Conservation (phyloP, 2,797 vertebrate species). For the Sciaenops ocellatus region DNA sequence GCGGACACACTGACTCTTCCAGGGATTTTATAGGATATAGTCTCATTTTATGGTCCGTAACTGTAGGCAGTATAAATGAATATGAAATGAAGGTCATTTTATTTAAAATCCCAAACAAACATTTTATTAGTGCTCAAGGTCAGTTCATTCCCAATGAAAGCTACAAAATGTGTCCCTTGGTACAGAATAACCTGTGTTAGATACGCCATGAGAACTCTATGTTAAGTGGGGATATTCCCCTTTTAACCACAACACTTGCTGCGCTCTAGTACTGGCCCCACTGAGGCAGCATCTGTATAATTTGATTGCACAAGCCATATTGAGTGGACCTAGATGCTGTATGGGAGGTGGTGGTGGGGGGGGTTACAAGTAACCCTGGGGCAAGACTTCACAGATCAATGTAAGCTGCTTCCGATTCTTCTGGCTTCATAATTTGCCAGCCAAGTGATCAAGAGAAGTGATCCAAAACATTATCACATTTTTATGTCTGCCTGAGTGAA, state of each 20-base stretch:
- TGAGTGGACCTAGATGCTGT: conserved; percentile 42
- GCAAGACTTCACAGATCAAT: conserved; percentile 66
- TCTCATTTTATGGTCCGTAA: conserved; percentile 51
- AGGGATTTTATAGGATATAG: conserved; percentile 46
- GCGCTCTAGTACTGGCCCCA: background rate
- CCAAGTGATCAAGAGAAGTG: conserved; percentile 65
- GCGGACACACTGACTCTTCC: conserved; percentile 2
- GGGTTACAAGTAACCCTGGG: conserved; percentile 54
- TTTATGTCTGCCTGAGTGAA: conserved; percentile 35
- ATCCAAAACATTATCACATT: conserved; percentile 63
- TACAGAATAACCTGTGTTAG: background rate
- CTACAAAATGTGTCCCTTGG: background rate
- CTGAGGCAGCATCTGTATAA: conserved; percentile 44
- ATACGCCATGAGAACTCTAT: background rate
- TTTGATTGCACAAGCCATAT: conserved; percentile 49
- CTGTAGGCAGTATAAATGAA: conserved; percentile 19
- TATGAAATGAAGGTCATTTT: conserved; percentile 56
- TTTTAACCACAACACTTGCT: background rate
- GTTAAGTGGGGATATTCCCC: background rate
- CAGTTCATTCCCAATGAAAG: background rate
- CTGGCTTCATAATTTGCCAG: conserved; percentile 65
- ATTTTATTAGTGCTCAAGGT: conserved; percentile 53
- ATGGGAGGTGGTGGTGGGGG: background rate
- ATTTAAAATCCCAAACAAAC: conserved; percentile 54
- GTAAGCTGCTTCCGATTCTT: conserved; percentile 40